Percentiles rank a stretch among this genome's conserved stretches.
These are phyloP conservation scores for Heterohyrax brucei DNA, from an alignment of 2,797 vertebrate species.

Conservation along the genomic window DNA sequence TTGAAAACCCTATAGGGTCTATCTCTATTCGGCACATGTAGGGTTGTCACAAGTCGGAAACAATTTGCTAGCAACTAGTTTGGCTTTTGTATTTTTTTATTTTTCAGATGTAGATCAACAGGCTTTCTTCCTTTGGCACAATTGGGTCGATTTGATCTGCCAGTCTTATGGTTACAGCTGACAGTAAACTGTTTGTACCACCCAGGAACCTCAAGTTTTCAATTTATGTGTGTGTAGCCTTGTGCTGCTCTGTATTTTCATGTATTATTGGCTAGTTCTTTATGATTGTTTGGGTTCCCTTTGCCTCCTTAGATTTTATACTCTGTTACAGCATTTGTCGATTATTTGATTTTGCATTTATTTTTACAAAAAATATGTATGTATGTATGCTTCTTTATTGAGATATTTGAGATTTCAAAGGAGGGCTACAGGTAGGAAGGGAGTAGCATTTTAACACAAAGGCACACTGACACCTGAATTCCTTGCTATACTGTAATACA, in stretches of 20 bases:
- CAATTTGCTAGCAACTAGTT: not conserved
- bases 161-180: not conserved
- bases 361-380: not conserved
- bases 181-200: not conserved
- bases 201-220: not conserved
- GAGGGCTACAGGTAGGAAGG: not conserved
- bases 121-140: not conserved
- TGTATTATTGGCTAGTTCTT: not conserved
- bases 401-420: not conserved
- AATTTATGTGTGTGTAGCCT: not conserved
- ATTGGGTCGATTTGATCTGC: not conserved
- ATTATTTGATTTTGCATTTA: not conserved
- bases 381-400: not conserved
- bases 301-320: not conserved
- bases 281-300: not conserved
- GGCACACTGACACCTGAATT: slow-evolving; percentile 16
- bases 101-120: not conserved
- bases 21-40: not conserved
- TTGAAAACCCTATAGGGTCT: not conserved
- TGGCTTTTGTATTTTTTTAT: not conserved
- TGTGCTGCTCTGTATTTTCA: not conserved
- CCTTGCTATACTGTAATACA: not conserved
- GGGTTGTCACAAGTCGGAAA: not conserved
- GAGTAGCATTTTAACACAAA: not conserved
- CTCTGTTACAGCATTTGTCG: not conserved